Base-by-base conservation (phyloP, 2,888 invertebrate genomes). In the Cistogaster globosa region DNA sequence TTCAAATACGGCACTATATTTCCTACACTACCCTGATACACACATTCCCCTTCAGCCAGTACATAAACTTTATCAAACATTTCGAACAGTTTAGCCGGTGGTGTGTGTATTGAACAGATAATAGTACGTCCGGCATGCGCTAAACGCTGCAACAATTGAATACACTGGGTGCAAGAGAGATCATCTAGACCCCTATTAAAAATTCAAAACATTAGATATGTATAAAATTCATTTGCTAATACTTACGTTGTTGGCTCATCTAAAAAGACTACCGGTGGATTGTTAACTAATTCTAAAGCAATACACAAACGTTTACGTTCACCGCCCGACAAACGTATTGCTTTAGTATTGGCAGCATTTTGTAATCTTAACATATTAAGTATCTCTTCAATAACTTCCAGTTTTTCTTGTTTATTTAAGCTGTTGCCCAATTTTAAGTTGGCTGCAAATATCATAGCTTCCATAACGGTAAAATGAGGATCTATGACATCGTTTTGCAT, bases 231-330 rank as follows among this genome's bases (percentile, higher is more conserved):
- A 22, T 58, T 32, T 20, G 8, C 42, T 1, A 5, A 45, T 14
- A 88, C 90, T 95, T 93, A 98, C 98, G 98, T 98, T 4, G 99
- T 99, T 0, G 98, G 98, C 91, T 99, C 98, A 92, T 99, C 98
- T 83, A 99, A 94, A 92, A 98, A 98, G 92, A 99, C 95, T 9
- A 98, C 96, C 0, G 98, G 98, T 2, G 98, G 99, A 92, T 99
- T 98, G 92, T 98, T 98, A 0, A 93, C 95, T 36, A 99, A 93
- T 91, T 99, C 99, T 85, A 98, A 92, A 0, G 98, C 98, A 60
- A 99, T 97, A 0, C 98, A 97, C n/a, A 99, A 94, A 36, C 98
- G 94, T 91, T 99, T 99, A 84, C 95, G 95, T 93, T 99, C 98
- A 0, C 99, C 99, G 0, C 98, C 98, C 0, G 98, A 98, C 32